Evolutionary conservation across 1,140 invertebrate species (phyloP).

Genomic region (Adoxophyes honmai): DNA sequence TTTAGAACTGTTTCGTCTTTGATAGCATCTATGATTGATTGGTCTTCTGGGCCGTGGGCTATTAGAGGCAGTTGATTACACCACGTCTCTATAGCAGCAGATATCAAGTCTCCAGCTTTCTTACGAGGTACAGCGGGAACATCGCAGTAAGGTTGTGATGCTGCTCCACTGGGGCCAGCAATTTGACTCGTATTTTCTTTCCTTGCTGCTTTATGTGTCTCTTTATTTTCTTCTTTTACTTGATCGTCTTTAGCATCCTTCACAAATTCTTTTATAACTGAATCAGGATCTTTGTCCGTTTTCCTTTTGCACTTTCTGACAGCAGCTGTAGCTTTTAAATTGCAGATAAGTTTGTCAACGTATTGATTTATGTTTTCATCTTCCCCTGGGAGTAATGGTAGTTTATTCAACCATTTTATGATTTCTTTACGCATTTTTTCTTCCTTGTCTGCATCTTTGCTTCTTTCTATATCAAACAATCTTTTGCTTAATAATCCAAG

Average conservation of each 20-base stretch:
- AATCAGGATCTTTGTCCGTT: not conserved
- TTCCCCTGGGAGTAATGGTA: slow-evolving; percentile 30
- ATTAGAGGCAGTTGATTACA: slow-evolving; percentile 31
- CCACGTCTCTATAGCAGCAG: slow-evolving; percentile 38
- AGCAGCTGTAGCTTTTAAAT: slow-evolving; percentile 26
- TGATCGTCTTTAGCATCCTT: slow-evolving; percentile 5
- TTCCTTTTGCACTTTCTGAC: slow-evolving; percentile 25
- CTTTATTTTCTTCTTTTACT: slow-evolving; percentile 1
- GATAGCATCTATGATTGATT: slow-evolving; percentile 21
- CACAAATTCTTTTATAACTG: not conserved
- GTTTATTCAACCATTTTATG: slow-evolving; percentile 33
- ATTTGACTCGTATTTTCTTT: slow-evolving; percentile 23
- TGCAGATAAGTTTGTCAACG: slow-evolving; percentile 25
- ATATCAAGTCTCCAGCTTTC: slow-evolving; percentile 32
- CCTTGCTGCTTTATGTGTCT: slow-evolving; percentile 10
- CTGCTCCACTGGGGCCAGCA: slow-evolving; percentile 21
- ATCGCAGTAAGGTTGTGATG: slow-evolving; percentile 2
- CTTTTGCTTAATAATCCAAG: slow-evolving; percentile 35
- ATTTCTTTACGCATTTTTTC: slow-evolving; percentile 40
- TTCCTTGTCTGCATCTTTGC: slow-evolving; percentile 17
- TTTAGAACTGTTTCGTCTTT: slow-evolving; percentile 33
- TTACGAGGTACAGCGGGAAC: slow-evolving; percentile 12
- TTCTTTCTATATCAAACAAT: slow-evolving; percentile 37
- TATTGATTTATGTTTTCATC: slow-evolving; percentile 26
- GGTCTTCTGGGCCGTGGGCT: slow-evolving; percentile 20